Conservation (phyloP, 1,140 invertebrate species). For the Zelostemma sp. region DNA sequence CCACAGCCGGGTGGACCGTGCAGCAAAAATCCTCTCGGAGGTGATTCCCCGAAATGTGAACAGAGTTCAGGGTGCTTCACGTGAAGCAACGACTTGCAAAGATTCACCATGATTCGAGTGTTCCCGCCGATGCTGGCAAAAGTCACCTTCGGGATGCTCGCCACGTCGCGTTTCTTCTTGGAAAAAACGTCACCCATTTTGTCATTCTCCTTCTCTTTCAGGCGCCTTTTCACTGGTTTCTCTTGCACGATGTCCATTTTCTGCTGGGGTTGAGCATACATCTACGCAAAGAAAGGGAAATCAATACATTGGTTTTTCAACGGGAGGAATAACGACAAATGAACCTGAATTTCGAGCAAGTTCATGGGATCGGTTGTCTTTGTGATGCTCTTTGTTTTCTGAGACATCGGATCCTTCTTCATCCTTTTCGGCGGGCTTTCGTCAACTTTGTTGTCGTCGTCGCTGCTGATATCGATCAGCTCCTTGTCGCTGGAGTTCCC, state of each 20-base stretch:
- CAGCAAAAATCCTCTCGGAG: conserved; percentile 86
- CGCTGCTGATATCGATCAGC: conserved; percentile 70
- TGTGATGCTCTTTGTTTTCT: conserved; percentile 25
- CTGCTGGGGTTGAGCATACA: conserved; percentile 6
- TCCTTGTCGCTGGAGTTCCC: conserved; percentile 68
- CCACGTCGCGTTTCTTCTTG: conserved; percentile 53
- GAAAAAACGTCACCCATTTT: conserved; percentile 44
- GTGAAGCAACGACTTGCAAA: conserved; percentile 85
- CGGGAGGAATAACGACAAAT: neutral
- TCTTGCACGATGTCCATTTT: conserved; percentile 15
- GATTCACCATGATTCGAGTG: conserved; percentile 79
- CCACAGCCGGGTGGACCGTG: conserved; percentile 95
- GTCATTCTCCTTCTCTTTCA: conserved; percentile 66
- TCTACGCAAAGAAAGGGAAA: conserved; percentile 10
- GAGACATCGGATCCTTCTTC: conserved; percentile 20
- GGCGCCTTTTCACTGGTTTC: conserved; percentile 61
- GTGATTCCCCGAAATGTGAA: conserved; percentile 81
- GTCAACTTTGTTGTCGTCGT: conserved; percentile 62
- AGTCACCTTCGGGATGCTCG: conserved; percentile 70
- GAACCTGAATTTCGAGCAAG: neutral
- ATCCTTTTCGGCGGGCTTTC: conserved; percentile 32
- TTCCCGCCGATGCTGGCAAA: conserved; percentile 84
- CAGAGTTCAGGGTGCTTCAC: conserved; percentile 89
- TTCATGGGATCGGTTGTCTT: conserved; percentile 14
- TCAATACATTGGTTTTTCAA: conserved; percentile 4